Evolutionary conservation across 2,113 vertebrate genomes (phyloP).

Genomic region (Labeo catla): DNA sequence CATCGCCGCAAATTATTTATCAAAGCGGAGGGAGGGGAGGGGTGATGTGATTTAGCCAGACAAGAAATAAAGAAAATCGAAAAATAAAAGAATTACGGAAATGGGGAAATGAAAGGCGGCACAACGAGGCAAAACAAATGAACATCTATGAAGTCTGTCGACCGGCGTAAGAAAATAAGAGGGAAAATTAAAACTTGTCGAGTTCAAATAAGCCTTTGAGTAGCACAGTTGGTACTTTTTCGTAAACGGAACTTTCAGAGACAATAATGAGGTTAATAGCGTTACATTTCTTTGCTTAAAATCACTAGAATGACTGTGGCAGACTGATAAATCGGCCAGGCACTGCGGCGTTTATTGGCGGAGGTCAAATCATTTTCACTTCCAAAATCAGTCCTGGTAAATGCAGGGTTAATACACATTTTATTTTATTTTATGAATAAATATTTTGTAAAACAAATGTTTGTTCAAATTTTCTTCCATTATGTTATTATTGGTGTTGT

Average conservation of each 20-base stretch:
- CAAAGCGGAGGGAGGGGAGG: constrained; percentile 70
- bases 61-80: constrained; percentile 62
- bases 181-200: constrained; percentile 48
- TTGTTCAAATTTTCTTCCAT: background rate
- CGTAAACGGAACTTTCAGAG: background rate
- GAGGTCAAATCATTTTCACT: background rate
- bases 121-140: constrained; percentile 55
- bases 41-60: constrained; percentile 79
- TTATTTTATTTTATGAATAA: no score
- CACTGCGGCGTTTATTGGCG: background rate
- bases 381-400: no score
- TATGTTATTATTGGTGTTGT: no score
- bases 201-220: background rate
- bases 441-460: background rate
- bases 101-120: constrained; percentile 79
- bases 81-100: constrained; percentile 83
- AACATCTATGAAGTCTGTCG: constrained; percentile 12
- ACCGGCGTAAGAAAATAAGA: constrained; percentile 14
- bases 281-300: background rate
- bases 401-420: no score
- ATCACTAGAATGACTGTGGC: background rate
- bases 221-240: background rate
- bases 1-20: constrained; percentile 69
- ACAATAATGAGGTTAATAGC: background rate
- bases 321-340: background rate